A percentile compares a stretch with the other conserved stretches of the same genome.
These are phyloP conservation scores for Coranthus polyacanthus DNA, from an alignment of 2,797 vertebrate genomes.

Conservation along the genomic window DNA sequence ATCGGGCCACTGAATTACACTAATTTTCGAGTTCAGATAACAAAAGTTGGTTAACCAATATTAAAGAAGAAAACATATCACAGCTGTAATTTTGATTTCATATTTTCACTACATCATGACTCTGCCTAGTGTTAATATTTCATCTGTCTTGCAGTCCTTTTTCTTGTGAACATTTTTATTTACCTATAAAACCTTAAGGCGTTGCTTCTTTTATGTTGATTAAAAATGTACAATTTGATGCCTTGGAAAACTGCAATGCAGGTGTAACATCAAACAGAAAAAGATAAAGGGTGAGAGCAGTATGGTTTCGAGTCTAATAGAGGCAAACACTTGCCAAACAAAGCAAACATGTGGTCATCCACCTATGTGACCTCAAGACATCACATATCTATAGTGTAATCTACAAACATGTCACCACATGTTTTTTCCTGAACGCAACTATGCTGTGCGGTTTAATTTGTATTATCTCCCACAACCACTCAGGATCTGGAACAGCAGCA, in stretches of 20 bases:
- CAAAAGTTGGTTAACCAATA: neutral
- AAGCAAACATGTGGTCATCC: constrained; percentile 20
- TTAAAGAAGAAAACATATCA: constrained; percentile 1
- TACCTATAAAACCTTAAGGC: neutral
- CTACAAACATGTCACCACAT: constrained; percentile 7
- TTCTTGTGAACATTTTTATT: constrained; percentile 1
- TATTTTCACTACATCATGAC: constrained; percentile 3
- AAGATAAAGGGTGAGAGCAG: constrained; percentile 23
- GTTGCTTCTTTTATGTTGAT: neutral
- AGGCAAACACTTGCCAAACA: constrained; percentile 39
- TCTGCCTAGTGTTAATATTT: neutral
- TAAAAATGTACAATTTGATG: constrained; percentile 6
- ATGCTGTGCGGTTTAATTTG: constrained; percentile 52
- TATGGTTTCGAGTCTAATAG: constrained; percentile 12
- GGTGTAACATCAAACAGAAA: constrained; percentile 10
- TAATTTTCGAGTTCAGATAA: constrained; percentile 19
- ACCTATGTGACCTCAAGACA: constrained; percentile 30
- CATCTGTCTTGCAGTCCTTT: neutral
- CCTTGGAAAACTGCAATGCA: constrained; percentile 11
- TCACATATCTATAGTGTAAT: constrained; percentile 22
- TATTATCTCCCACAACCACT: constrained; percentile 20
- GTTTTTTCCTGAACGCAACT: constrained; percentile 3
- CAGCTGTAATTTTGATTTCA: neutral
- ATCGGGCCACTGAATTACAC: neutral
- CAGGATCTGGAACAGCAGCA: constrained; percentile 52